Conservation (phyloP, 2,888 invertebrate genomes). For the Dynastes hyllus region DNA sequence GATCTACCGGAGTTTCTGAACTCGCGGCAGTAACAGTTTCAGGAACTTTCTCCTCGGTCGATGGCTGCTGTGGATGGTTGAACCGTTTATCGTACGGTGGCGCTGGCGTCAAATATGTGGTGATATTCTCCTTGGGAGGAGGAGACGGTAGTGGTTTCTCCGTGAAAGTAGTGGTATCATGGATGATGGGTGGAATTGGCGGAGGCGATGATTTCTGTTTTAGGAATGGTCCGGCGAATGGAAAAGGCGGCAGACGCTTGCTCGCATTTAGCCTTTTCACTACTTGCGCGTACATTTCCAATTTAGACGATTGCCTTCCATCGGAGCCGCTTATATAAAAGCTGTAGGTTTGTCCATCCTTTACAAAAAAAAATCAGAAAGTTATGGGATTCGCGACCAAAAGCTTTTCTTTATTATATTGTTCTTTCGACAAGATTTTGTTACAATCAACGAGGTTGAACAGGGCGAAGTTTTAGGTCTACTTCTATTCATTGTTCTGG, state of each 20-base stretch:
- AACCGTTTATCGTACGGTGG: constrained; percentile 28
- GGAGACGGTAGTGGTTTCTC: constrained; percentile 53
- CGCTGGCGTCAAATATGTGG: constrained; percentile 33
- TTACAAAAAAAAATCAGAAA: constrained; percentile 62
- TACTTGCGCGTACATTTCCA: constrained; percentile 80
- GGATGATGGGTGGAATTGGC: constrained; percentile 62
- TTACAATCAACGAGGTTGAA: no score
- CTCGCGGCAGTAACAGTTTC: constrained; percentile 48
- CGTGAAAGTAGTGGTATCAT: constrained; percentile 51
- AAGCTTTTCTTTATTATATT: no score
- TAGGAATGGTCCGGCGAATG: background rate
- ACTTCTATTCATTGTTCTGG: no score
- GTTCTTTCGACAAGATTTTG: no score
- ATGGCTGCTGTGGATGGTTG: background rate
- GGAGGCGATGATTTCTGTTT: constrained; percentile 49
- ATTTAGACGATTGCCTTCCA: constrained; percentile 78
- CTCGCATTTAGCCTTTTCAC: constrained; percentile 64
- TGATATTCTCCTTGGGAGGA: constrained; percentile 17
- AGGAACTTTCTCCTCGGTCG: background rate
- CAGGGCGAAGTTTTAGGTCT: no score
- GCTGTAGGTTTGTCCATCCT: constrained; percentile 80
- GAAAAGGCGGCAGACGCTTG: constrained; percentile 50
- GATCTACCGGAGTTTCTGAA: constrained; percentile 58
- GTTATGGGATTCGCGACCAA: background rate
- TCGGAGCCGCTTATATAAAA: constrained; percentile 81